Evolutionary conservation across 2,888 invertebrate species (phyloP).

Genomic region (Platycheirus rosarum): DNA sequence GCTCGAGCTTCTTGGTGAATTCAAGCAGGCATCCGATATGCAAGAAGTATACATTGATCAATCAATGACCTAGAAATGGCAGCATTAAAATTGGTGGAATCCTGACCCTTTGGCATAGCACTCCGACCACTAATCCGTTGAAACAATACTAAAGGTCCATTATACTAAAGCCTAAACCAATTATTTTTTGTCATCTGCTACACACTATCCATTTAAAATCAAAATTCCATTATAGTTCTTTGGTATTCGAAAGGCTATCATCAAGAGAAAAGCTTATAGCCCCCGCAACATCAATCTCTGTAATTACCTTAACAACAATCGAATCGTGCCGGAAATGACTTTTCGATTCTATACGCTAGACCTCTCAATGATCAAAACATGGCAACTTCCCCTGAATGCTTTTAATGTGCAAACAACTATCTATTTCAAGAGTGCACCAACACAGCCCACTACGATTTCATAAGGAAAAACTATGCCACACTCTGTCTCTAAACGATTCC

Average conservation of each 20-base stretch:
- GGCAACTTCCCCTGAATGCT: constrained; percentile 2
- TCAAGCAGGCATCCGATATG: too few species aligned
- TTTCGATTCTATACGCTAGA: constrained; percentile 16
- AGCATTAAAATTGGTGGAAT: too few species aligned
- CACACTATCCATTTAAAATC: not conserved
- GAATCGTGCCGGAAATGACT: constrained; percentile 27
- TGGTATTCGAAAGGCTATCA: not conserved
- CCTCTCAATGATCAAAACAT: not conserved
- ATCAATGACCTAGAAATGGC: too few species aligned
- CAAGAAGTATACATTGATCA: too few species aligned
- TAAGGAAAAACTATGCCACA: not conserved
- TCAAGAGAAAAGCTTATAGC: not conserved
- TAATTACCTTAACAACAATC: constrained; percentile 28
- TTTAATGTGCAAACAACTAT: constrained; percentile 16
- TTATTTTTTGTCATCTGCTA: too few species aligned
- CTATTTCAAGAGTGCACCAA: constrained; percentile 7
- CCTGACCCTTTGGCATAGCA: too few species aligned
- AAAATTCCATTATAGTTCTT: constrained; percentile 5
- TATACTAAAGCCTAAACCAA: too few species aligned
- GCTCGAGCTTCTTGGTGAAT: too few species aligned
- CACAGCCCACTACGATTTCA: not conserved
- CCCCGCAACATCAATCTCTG: constrained; percentile 1
- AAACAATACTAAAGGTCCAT: too few species aligned
- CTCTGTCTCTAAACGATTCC: not conserved
- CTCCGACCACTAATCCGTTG: too few species aligned